phyloP scores from a whole-genome alignment of 2,113 vertebrate species.

The Tonatia bakeri region DNA sequence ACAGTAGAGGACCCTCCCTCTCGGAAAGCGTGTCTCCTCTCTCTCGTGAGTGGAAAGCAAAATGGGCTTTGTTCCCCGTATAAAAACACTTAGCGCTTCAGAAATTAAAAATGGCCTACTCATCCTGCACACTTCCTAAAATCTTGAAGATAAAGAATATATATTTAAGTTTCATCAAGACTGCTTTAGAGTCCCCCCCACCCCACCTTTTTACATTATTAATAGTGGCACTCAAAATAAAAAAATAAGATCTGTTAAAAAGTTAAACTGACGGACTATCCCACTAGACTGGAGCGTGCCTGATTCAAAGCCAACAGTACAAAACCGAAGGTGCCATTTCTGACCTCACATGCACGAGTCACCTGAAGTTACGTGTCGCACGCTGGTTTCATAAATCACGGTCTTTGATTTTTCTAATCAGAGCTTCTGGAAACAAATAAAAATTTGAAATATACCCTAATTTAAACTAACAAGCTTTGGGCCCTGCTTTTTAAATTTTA shows the following conservation, averaged over 20 bases:
- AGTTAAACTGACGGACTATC: constrained; percentile 77
- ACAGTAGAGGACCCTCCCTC: constrained; percentile 42
- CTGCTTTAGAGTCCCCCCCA: constrained; percentile 66
- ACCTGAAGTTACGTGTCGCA: constrained; percentile 36
- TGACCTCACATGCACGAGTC: constrained; percentile 67
- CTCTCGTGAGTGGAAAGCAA: constrained; percentile 66
- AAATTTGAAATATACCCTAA: constrained; percentile 78
- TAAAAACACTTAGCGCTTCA: constrained; percentile 75
- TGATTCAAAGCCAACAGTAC: constrained; percentile 76
- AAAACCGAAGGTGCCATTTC: constrained; percentile 72
- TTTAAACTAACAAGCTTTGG: constrained; percentile 82
- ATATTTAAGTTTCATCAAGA: constrained; percentile 70
- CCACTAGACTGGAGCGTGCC: constrained; percentile 66
- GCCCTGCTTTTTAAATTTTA: constrained; percentile 85
- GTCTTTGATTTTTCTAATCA: constrained; percentile 73
- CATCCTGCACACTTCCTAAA: constrained; percentile 70
- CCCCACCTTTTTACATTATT: constrained; percentile 70
- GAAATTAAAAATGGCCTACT: constrained; percentile 63
- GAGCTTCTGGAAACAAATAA: constrained; percentile 78
- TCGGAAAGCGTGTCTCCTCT: constrained; percentile 58
- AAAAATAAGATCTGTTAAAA: constrained; percentile 84
- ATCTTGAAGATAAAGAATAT: constrained; percentile 71
- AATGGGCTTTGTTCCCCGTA: constrained; percentile 69
- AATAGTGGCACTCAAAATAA: constrained; percentile 81
- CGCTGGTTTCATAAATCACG: constrained; percentile 50